Conservation (phyloP, 2,888 invertebrate species). For the Teleogryllus oceanicus region DNA sequence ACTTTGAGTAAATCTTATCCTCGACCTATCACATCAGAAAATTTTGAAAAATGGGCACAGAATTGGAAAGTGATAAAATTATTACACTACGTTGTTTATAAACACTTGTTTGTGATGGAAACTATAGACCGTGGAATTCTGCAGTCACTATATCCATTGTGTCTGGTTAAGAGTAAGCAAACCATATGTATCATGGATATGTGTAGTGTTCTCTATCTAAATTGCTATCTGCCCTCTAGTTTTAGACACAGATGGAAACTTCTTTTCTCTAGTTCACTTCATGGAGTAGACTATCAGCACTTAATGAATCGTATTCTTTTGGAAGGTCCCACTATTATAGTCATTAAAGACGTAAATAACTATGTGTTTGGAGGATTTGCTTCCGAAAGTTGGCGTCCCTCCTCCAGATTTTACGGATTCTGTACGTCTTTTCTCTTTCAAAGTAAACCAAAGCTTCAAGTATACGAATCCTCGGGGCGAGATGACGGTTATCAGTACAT, state of each 20-base stretch:
- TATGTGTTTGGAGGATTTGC: not conserved
- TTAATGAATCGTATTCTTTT: not conserved
- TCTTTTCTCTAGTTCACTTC: not conserved
- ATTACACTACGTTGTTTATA: not conserved
- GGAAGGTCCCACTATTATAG: not conserved
- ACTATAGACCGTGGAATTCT: not conserved
- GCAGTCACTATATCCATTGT: not conserved
- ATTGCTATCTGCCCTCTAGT: not conserved
- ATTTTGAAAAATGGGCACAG: not conserved
- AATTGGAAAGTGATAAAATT: not conserved
- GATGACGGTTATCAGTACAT: not conserved
- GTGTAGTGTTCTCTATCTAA: not conserved
- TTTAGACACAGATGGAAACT: not conserved
- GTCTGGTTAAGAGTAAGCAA: not conserved
- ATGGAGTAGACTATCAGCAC: not conserved
- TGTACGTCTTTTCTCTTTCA: not conserved
- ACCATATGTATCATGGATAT: not conserved
- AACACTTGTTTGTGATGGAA: not conserved
- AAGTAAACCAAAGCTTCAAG: not conserved
- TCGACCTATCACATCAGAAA: not conserved
- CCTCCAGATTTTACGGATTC: not conserved
- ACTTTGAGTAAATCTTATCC: not conserved
- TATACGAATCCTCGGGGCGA: not conserved
- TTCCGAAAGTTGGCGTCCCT: not conserved
- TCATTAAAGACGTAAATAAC: not conserved